These are phyloP conservation scores for Sarcophaga carnaria DNA, from an alignment of 2,888 invertebrate genomes.

Conservation along the genomic window DNA sequence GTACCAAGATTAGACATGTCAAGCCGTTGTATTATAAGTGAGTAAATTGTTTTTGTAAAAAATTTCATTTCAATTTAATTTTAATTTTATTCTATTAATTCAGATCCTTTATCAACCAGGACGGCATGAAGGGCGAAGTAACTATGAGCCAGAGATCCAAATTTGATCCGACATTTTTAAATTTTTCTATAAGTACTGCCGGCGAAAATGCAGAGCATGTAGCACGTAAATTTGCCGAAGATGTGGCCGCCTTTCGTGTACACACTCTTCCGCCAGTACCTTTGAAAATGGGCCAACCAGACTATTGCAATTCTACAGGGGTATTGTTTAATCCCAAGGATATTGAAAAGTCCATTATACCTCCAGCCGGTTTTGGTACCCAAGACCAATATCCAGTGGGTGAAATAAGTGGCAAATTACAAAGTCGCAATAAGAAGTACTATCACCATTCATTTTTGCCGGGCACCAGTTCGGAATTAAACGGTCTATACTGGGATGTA, in stretches of 20 bases:
- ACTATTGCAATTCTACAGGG: slow-evolving; percentile 88
- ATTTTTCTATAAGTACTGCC: slow-evolving; percentile 87
- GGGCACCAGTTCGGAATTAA: slow-evolving; percentile 87
- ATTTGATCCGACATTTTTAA: slow-evolving; percentile 91
- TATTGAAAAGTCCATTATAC: slow-evolving; percentile 83
- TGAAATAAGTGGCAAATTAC: slow-evolving; percentile 93
- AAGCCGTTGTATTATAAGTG: slow-evolving; percentile 88
- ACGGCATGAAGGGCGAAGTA: slow-evolving; percentile 91
- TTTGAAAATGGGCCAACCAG: slow-evolving; percentile 81
- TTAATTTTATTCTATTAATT: not conserved
- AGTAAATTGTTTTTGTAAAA: slow-evolving; percentile 76
- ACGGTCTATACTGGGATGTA: slow-evolving; percentile 90
- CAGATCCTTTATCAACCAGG: slow-evolving; percentile 87
- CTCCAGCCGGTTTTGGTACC: slow-evolving; percentile 87
- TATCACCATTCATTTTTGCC: slow-evolving; percentile 87
- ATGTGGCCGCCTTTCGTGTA: slow-evolving; percentile 88
- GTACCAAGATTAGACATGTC: slow-evolving; percentile 89
- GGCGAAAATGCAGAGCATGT: slow-evolving; percentile 86
- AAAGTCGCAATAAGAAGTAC: slow-evolving; percentile 87
- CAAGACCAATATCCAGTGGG: slow-evolving; percentile 96
- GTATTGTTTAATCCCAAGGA: slow-evolving; percentile 89
- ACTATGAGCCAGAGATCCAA: slow-evolving; percentile 90
- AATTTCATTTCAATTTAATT: slow-evolving; percentile 2
- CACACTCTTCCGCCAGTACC: slow-evolving; percentile 87
- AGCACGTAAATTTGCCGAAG: slow-evolving; percentile 88